Evolutionary conservation across 2,888 invertebrate species (phyloP).

Genomic region (Myathropa florea): DNA sequence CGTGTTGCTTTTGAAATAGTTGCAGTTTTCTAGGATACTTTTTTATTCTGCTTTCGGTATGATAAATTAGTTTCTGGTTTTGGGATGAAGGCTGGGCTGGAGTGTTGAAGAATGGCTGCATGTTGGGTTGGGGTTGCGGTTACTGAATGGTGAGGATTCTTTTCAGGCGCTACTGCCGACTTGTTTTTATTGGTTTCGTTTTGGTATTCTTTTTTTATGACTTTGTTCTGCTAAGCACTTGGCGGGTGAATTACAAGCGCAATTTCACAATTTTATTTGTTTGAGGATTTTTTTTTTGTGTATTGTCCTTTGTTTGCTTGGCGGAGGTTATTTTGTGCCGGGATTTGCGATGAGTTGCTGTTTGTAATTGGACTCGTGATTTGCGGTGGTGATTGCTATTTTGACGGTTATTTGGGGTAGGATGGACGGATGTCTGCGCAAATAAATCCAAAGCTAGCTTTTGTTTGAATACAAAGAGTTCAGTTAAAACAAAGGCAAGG

Average conservation of each 20-base stretch:
- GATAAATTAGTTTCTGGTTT: constrained; percentile 71
- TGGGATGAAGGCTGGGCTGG: constrained; percentile 45
- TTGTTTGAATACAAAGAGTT: background rate
- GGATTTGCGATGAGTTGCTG: constrained; percentile 64
- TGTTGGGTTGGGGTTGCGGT: constrained; percentile 44
- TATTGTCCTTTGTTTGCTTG: constrained; percentile 22
- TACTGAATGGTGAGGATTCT: constrained; percentile 71
- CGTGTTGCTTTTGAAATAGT: constrained; percentile 69
- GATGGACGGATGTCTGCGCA: background rate
- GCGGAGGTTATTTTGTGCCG: constrained; percentile 46
- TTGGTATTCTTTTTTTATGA: constrained; percentile 76
- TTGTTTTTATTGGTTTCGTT: constrained; percentile 72
- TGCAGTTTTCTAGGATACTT: constrained; percentile 61
- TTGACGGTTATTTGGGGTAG: background rate
- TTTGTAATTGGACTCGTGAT: constrained; percentile 66
- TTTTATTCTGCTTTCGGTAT: constrained; percentile 15
- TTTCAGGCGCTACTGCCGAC: constrained; percentile 57
- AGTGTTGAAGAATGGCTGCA: background rate
- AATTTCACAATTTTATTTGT: constrained; percentile 71
- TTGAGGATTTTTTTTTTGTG: constrained; percentile 52
- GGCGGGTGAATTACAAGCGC: constrained; percentile 71
- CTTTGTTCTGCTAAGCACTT: constrained; percentile 73
- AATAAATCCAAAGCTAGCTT: background rate
- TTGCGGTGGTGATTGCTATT: constrained; percentile 52
- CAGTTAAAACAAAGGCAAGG: background rate